Conservation (phyloP, 2,888 invertebrate genomes). For the Amphipoea oculea region DNA sequence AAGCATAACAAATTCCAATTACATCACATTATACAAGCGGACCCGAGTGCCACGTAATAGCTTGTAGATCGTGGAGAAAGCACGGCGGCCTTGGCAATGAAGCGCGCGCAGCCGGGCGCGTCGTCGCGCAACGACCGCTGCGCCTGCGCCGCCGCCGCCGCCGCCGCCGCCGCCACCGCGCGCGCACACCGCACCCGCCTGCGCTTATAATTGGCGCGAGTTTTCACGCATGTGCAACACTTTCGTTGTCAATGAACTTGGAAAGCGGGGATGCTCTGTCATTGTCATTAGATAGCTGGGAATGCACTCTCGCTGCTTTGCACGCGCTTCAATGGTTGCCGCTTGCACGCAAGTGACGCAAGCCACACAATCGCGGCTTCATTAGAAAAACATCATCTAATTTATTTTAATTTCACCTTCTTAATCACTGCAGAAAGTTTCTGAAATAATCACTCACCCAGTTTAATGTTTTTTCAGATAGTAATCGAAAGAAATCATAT, state of each 20-base stretch:
- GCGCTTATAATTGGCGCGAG: constrained; percentile 82
- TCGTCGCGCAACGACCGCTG: constrained; percentile 71
- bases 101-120: constrained; percentile 80
- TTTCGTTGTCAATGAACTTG: constrained; percentile 90
- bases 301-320: constrained; percentile 88
- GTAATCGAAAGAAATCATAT: constrained; percentile 1
- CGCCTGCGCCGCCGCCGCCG: constrained; percentile 51
- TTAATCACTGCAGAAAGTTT: constrained; percentile 34
- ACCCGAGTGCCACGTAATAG: constrained; percentile 80
- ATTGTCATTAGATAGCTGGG: constrained; percentile 87
- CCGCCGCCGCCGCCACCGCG: constrained; percentile 21
- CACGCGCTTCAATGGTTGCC: constrained; percentile 74
- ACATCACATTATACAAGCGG: constrained; percentile 83
- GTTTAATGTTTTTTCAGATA: constrained; percentile 12
- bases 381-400: constrained; percentile 57
- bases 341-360: constrained; percentile 81
- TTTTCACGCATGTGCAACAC: constrained; percentile 88
- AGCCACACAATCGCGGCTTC: constrained; percentile 67
- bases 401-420: constrained; percentile 49
- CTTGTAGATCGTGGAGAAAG: constrained; percentile 85
- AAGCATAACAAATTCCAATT: constrained; percentile 80
- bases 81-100: constrained; percentile 89
- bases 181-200: constrained; percentile 52
- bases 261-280: constrained; percentile 89
- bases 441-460: constrained; percentile 18